These are phyloP conservation scores for Myiagra hebetior DNA, from an alignment of 2,113 vertebrate genomes.

Conservation along the genomic window DNA sequence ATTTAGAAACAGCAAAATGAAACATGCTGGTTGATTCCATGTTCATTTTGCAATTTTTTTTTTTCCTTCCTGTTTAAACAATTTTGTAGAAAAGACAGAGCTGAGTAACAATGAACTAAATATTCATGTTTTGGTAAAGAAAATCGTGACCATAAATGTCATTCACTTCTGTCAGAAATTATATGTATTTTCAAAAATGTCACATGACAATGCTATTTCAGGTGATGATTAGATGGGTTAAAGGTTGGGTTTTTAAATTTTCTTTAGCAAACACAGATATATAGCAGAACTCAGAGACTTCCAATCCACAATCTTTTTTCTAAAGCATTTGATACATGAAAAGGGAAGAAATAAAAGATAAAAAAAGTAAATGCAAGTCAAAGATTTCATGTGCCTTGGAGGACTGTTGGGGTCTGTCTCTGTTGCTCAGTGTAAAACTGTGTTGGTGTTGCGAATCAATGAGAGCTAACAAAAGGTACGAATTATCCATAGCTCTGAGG, in stretches of 20 bases:
- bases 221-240: background rate
- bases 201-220: background rate
- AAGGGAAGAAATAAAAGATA: background rate
- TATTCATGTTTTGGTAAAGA: background rate
- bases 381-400: rapidly evolving
- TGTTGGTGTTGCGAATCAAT: background rate
- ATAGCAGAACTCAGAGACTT: background rate
- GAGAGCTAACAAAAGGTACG: background rate
- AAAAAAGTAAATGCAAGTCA: background rate
- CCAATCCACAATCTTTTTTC: background rate
- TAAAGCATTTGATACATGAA: background rate
- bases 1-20: background rate
- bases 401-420: background rate
- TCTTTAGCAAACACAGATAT: background rate
- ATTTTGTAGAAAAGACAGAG: background rate
- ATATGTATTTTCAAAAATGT: background rate
- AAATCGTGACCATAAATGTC: background rate
- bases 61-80: background rate
- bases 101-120: background rate
- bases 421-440: background rate
- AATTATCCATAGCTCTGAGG: background rate
- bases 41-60: background rate
- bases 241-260: background rate
- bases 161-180: background rate
- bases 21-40: background rate